A percentile compares a stretch with the other conserved stretches of the same genome.
These are phyloP conservation scores for Cygnus buccinator DNA, from an alignment of 2,113 vertebrate species.

Conservation along the genomic window DNA sequence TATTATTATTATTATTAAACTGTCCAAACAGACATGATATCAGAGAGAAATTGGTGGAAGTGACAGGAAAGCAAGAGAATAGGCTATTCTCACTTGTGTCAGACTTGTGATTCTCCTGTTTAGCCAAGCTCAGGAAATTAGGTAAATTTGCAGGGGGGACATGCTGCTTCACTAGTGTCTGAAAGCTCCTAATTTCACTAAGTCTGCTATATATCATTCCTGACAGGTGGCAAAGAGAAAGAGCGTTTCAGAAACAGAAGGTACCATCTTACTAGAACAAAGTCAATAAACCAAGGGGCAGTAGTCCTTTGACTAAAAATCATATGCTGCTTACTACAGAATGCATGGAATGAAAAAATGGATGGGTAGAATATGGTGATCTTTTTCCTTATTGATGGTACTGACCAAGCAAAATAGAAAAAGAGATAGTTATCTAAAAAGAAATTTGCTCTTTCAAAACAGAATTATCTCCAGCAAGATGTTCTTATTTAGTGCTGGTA, in stretches of 20 bases:
- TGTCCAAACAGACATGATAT: not conserved
- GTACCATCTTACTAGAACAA: not conserved
- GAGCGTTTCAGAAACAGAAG: not conserved
- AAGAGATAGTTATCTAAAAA: not conserved
- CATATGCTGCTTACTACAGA: not conserved
- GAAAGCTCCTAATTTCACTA: not conserved
- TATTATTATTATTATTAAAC: not conserved
- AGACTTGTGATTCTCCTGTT: not conserved
- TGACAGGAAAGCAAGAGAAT: not conserved
- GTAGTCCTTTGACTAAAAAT: not conserved
- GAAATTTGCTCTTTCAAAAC: slow-evolving; percentile 11
- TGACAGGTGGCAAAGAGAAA: not conserved
- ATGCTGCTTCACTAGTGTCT: not conserved
- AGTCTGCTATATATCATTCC: not conserved
- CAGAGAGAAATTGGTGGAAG: not conserved
- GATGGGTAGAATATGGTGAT: not conserved
- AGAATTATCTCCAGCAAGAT: not conserved
- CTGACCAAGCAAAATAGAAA: slow-evolving; percentile 5
- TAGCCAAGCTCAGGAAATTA: not conserved
- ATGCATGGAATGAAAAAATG: not conserved
- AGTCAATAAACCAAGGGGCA: not conserved
- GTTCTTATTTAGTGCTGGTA: not conserved
- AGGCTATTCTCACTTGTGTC: not conserved
- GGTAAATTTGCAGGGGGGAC: not conserved
- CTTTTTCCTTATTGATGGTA: not conserved